A percentile compares a stretch with the other conserved stretches of the same genome.
Conservation (phyloP, 2,113 vertebrate species). For the Perccottus glenii region DNA sequence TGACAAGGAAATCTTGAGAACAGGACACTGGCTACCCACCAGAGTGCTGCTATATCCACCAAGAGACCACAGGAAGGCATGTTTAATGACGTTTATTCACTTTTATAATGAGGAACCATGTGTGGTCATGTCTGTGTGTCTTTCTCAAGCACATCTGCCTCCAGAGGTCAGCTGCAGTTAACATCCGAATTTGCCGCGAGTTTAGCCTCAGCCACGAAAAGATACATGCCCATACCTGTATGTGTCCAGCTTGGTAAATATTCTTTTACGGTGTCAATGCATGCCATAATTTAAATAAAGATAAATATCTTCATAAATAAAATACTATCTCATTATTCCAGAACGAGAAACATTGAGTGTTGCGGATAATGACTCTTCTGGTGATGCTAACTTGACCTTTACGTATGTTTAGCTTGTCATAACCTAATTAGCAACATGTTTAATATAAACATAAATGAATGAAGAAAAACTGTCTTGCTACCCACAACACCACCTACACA, state of each 20-base stretch:
- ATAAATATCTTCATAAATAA: background rate
- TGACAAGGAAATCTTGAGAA: slow-evolving; percentile 64
- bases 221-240: background rate
- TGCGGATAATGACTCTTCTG: too few relatives aligned
- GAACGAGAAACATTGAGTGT: too few relatives aligned
- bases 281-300: too few relatives aligned
- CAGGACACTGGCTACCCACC: slow-evolving; percentile 54
- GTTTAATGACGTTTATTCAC: slow-evolving; percentile 47
- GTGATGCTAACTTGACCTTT: too few relatives aligned
- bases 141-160: slow-evolving; percentile 4
- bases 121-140: background rate
- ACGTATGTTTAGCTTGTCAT: too few relatives aligned
- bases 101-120: slow-evolving; percentile 41
- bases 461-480: too few relatives aligned
- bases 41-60: slow-evolving; percentile 40
- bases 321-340: too few relatives aligned
- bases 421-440: too few relatives aligned
- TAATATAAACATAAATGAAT: too few relatives aligned
- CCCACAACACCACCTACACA: too few relatives aligned
- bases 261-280: too few relatives aligned
- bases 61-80: slow-evolving; percentile 27
- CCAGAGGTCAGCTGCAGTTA: slow-evolving; percentile 7
- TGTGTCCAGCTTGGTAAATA: background rate
- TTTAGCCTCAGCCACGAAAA: background rate
- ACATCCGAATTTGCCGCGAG: background rate